Percentiles rank a stretch among this genome's conserved stretches.
Conservation (phyloP, 2,113 vertebrate genomes). For the Triplophysa tibetana region DNA sequence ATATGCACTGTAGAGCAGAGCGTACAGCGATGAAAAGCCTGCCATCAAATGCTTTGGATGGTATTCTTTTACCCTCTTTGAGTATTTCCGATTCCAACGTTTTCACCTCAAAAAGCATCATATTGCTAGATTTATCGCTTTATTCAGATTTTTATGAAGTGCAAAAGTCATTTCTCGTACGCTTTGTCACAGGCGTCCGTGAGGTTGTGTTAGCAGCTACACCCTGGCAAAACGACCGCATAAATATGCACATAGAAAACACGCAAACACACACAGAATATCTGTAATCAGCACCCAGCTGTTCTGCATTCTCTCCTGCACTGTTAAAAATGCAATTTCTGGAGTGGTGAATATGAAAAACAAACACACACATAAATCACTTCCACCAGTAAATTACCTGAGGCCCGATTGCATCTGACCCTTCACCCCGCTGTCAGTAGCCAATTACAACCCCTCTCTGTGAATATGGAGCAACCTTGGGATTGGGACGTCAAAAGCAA, state of each 20-base stretch:
- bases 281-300: constrained; percentile 55
- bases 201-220: neutral
- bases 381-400: constrained; percentile 57
- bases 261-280: constrained; percentile 23
- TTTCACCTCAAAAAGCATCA: constrained; percentile 21
- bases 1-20: constrained; percentile 28
- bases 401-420: constrained; percentile 59
- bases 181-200: neutral
- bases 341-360: constrained; percentile 59
- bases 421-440: constrained; percentile 57
- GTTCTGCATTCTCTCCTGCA: constrained; percentile 31
- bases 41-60: constrained; percentile 34
- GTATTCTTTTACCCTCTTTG: constrained; percentile 30
- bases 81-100: constrained; percentile 24
- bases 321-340: constrained; percentile 50
- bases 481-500: constrained; percentile 37
- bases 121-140: constrained; percentile 21
- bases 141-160: constrained; percentile 31
- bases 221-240: constrained; percentile 26
- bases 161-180: neutral
- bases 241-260: constrained; percentile 37
- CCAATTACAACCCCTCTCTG: constrained; percentile 50
- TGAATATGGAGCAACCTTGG: constrained; percentile 8
- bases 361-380: constrained; percentile 59
- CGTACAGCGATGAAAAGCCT: constrained; percentile 36